These are phyloP conservation scores for Callorhinus ursinus DNA, from an alignment of 2,113 vertebrate species.

Conservation along the genomic window DNA sequence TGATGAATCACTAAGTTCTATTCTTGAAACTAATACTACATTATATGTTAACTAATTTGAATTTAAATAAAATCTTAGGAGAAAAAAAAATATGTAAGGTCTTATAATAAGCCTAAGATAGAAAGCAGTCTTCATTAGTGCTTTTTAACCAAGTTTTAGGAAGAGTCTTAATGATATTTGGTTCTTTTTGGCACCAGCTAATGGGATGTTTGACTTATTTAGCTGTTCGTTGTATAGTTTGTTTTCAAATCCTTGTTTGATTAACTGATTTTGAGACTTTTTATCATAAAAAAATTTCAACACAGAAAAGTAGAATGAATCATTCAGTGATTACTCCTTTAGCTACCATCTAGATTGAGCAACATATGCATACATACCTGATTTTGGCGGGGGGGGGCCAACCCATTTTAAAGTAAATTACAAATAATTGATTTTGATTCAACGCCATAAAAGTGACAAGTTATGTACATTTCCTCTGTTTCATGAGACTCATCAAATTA, in stretches of 20 bases:
- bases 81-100: not conserved
- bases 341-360: not conserved
- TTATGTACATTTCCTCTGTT: not conserved
- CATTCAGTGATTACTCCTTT: not conserved
- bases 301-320: constrained; percentile 5
- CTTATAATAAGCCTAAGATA: not conserved
- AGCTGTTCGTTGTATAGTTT: not conserved
- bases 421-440: not conserved
- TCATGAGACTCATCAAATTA: not conserved
- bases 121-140: not conserved
- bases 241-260: constrained; percentile 13
- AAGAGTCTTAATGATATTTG: not conserved
- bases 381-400: not conserved
- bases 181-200: not conserved
- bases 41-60: not conserved
- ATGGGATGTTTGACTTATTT: constrained; percentile 11
- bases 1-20: not conserved
- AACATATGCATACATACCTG: not conserved
- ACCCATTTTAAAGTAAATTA: not conserved
- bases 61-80: not conserved
- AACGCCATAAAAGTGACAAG: not conserved
- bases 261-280: not conserved
- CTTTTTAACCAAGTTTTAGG: not conserved
- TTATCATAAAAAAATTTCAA: not conserved
- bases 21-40: not conserved